Conservation (phyloP, 2,888 invertebrate genomes). For the Steinernema hermaphroditum region DNA sequence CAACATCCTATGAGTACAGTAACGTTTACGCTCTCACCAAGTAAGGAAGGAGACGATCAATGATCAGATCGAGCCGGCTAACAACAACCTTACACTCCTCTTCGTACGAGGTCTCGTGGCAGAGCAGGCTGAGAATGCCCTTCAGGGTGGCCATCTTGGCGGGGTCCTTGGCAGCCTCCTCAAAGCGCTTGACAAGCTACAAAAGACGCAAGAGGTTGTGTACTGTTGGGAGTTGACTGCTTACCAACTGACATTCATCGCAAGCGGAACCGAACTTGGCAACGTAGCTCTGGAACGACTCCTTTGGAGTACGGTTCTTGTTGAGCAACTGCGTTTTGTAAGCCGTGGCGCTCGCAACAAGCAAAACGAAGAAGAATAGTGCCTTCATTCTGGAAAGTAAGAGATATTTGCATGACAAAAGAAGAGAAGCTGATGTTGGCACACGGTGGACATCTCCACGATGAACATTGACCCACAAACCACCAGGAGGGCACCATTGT, state of each 20-base stretch:
- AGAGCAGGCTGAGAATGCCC: slow-evolving; percentile 47
- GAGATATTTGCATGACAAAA: neutral
- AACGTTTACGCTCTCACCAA: slow-evolving; percentile 47
- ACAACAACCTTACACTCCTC: slow-evolving; percentile 61
- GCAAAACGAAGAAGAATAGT: slow-evolving; percentile 34
- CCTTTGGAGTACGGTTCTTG: slow-evolving; percentile 45
- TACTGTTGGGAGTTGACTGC: neutral
- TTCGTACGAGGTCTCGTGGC: slow-evolving; percentile 56
- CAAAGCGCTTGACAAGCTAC: slow-evolving; percentile 54
- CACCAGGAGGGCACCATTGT: neutral
- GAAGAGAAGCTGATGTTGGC: neutral
- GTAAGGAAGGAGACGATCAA: slow-evolving; percentile 58
- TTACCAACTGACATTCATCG: slow-evolving; percentile 49
- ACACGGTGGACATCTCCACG: neutral
- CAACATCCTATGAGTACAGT: neutral
- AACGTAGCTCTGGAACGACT: slow-evolving; percentile 1
- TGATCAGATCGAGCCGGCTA: slow-evolving; percentile 56
- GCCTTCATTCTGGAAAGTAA: slow-evolving; percentile 41
- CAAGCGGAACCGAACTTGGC: slow-evolving; percentile 41
- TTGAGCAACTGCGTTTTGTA: slow-evolving; percentile 44
- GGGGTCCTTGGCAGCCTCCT: slow-evolving; percentile 54
- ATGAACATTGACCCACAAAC: neutral
- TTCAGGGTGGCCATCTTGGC: slow-evolving; percentile 59
- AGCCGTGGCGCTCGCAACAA: slow-evolving; percentile 31
- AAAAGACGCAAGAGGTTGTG: neutral